Base-by-base conservation (phyloP, 2,113 vertebrate genomes). In the Scalopus aquaticus region DNA sequence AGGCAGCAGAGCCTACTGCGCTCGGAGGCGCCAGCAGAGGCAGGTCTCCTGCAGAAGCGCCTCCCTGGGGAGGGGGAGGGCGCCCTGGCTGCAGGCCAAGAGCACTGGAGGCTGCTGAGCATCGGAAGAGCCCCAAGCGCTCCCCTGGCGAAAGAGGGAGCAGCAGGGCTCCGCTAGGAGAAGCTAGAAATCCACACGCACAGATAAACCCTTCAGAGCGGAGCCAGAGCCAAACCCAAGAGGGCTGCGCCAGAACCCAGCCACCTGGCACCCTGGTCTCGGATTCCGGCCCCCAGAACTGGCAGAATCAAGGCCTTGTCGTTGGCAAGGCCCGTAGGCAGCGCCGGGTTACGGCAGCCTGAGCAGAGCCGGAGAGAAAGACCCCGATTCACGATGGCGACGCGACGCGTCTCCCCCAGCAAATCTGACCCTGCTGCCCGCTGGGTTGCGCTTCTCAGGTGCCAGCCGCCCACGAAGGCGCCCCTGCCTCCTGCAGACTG, bases 31-130 rank as follows among this genome's bases (percentile, higher is more conserved):
- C 13, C n/a, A 0, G 0, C 32, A 70, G 6, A 93, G 22, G 5
- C 0, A 1, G 12, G 2, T 80, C 35, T 78, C 72, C 88, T 94
- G 5, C 3, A 56, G 15, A 94, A 95, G 24, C 60, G 42, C 24
- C 35, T 3, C 35, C 13, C 6, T 46, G 0, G 0, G n/a, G 11
- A 7, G 83, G 64, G 37, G 70, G 26, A 20, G 46, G 39, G 8
- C 0, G 35, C 2, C 6, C 2, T 30, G 83, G 86, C 62, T 9
- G 44, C n/a, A 0, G 51, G 79, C 74, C 2, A 64, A 46, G 20
- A 0, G 30, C 90, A 20, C 1, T 17, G 11, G 56, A 91, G 65
- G 24, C 3, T 9, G 11, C 37, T 0, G 0, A 15, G 65, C 76
- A 13, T 5, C 5, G 51, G 6, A 12, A 42, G 32, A n/a, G 8